Evolutionary conservation across 2,888 invertebrate species (phyloP), one percentile per base, ranked within the genome.

Genomic region (Leucoptera coffeella): DNA sequence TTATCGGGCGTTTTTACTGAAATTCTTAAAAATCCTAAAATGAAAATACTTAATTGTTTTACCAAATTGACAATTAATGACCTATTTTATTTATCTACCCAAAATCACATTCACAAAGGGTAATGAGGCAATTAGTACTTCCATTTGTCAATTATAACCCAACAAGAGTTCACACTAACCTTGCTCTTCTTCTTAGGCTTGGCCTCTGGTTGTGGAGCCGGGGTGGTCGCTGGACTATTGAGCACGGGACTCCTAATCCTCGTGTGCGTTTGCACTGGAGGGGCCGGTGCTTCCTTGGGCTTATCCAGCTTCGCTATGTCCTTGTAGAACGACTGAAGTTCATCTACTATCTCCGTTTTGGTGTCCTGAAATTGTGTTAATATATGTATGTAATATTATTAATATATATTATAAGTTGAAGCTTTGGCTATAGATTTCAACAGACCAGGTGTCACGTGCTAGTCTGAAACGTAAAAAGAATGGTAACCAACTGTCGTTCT

Each of bases 311-410:
- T 57, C 0, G 74, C 75, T 14, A 75, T 51, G 31, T 75, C 75
- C 34, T 54, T 73, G 53, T 75, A 76, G 51, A 75, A 76, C 0
- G 71, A 73, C 12, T 57, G 48, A 0, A 76, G 43, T 30, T 73
- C 74, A 13, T 72, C 71, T 12, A 62, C 59, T 9, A 73, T 60
- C 30, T 59, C 60, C 29, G 50, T 51, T 30, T 54, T 58, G 3
- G 41, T 36, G 14, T 54, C 57, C 41, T 47, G 41, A 17, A 17
- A 17, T 7, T 5, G 8, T 7, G 8, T 14, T 28, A 26, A 31
- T 19, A 26, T n/a, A n/a, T n/a, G n/a, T n/a, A n/a, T n/a, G n/a
- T n/a, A n/a, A n/a, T n/a, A n/a, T n/a, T n/a, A n/a, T n/a, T n/a
- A n/a, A n/a, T n/a, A n/a, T n/a, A n/a, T n/a, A n/a, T n/a, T n/a